A percentile compares a stretch with the other conserved stretches of the same genome.
phyloP scores from a whole-genome alignment of 2,797 vertebrate species.

The Anniella stebbinsi region DNA sequence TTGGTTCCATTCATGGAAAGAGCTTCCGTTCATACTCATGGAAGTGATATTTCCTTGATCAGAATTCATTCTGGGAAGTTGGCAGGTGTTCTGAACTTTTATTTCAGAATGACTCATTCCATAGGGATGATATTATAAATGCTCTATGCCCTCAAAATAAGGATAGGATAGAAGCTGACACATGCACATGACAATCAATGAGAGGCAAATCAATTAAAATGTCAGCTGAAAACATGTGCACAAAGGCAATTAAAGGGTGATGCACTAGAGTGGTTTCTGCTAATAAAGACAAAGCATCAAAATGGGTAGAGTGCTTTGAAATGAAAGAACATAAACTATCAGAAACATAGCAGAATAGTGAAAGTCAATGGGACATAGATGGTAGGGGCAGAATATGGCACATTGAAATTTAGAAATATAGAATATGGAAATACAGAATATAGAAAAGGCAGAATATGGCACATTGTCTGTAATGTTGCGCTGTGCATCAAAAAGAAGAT shows the following conservation, averaged over 20 bases:
- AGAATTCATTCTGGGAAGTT: background rate
- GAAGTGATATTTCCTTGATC: background rate
- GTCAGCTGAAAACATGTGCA: conserved; percentile 10
- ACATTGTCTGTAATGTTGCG: no score
- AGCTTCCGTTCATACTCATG: background rate
- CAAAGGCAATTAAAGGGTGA: conserved; percentile 2
- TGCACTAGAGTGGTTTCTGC: background rate
- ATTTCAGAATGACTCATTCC: background rate
- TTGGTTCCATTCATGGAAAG: background rate
- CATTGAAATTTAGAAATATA: no score
- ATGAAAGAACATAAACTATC: background rate
- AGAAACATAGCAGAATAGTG: background rate
- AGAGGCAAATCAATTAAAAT: conserved; percentile 16
- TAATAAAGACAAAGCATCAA: background rate
- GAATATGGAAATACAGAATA: no score
- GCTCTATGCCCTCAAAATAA: background rate
- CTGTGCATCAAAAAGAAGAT: background rate
- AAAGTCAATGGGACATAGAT: background rate
- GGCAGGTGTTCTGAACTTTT: background rate
- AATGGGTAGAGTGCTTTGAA: background rate
- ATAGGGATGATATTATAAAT: conserved; percentile 8
- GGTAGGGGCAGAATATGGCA: background rate
- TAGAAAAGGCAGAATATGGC: background rate
- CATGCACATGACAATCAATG: background rate
- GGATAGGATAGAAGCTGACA: conserved; percentile 15